Conservation (phyloP, 2,797 vertebrate species). For the Potorous gilbertii region DNA sequence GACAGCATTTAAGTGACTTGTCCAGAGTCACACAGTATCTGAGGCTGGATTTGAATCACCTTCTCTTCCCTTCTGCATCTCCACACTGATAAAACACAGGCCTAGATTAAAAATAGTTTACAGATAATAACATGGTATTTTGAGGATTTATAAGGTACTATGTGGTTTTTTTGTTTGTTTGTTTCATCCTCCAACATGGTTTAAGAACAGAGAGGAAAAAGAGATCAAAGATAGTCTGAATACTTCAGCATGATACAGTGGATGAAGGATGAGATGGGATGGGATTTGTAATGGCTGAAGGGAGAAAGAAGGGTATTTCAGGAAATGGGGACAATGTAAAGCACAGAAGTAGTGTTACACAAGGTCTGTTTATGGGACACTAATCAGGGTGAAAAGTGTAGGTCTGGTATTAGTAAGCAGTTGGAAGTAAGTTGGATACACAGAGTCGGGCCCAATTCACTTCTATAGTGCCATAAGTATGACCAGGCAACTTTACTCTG, state of each 20-base stretch:
- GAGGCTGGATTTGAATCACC: not conserved
- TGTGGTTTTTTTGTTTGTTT: not conserved
- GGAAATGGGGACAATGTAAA: not conserved
- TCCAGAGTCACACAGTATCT: not conserved
- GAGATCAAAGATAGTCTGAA: not conserved
- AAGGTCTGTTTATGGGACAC: not conserved
- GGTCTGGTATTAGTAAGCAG: not conserved
- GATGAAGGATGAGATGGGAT: not conserved
- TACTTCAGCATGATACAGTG: not conserved
- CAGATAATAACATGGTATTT: not conserved
- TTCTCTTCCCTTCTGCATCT: no score
- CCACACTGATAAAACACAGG: not conserved
- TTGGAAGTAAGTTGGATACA: not conserved
- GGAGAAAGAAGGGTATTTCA: not conserved
- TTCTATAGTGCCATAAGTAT: not conserved
- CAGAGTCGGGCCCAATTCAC: no score
- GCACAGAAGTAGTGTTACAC: not conserved
- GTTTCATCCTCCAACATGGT: not conserved
- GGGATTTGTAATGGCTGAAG: not conserved
- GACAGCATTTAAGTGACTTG: not conserved
- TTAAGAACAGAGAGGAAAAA: not conserved
- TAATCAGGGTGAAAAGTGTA: not conserved
- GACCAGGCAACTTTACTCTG: not conserved
- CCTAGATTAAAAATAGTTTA: not conserved
- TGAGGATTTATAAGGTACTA: not conserved